A percentile compares a stretch with the other conserved stretches of the same genome.
Evolutionary conservation across 2,113 vertebrate species (phyloP).

Genomic region (Chaetodon trifascialis): DNA sequence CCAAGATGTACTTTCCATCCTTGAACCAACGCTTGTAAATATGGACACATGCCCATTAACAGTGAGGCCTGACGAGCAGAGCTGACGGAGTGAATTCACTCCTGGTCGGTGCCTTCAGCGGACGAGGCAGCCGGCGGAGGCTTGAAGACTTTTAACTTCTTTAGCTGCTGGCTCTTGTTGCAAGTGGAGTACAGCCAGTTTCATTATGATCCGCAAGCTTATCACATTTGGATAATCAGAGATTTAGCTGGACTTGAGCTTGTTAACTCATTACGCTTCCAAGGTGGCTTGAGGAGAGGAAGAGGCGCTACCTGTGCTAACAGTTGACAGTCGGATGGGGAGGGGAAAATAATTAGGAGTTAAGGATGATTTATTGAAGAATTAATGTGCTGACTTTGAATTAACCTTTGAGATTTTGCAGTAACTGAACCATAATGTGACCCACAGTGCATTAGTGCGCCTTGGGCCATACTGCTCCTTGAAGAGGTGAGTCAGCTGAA

Average conservation of each 20-base stretch:
- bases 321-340: constrained; percentile 13
- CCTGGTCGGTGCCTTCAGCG: neutral
- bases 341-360: constrained; percentile 38
- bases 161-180: constrained; percentile 24
- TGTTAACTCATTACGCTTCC: constrained; percentile 36
- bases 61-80: constrained; percentile 3
- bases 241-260: constrained; percentile 27
- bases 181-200: constrained; percentile 44
- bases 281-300: constrained; percentile 40
- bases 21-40: constrained; percentile 22
- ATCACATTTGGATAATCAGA: constrained; percentile 42
- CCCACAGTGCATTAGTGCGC: constrained; percentile 30
- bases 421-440: constrained; percentile 42
- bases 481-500: constrained; percentile 58
- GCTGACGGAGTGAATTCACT: neutral
- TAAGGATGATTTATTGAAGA: constrained; percentile 58
- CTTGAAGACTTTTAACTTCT: neutral
- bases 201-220: constrained; percentile 41
- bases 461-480: constrained; percentile 34
- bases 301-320: constrained; percentile 1
- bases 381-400: constrained; percentile 61
- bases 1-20: constrained; percentile 13
- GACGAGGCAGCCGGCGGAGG: neutral
- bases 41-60: constrained; percentile 13
- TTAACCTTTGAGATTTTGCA: constrained; percentile 60